A percentile compares a stretch with the other conserved stretches of the same genome.
Evolutionary conservation across 2,113 vertebrate genomes (phyloP).

Genomic region (Cochlearius cochlearius): DNA sequence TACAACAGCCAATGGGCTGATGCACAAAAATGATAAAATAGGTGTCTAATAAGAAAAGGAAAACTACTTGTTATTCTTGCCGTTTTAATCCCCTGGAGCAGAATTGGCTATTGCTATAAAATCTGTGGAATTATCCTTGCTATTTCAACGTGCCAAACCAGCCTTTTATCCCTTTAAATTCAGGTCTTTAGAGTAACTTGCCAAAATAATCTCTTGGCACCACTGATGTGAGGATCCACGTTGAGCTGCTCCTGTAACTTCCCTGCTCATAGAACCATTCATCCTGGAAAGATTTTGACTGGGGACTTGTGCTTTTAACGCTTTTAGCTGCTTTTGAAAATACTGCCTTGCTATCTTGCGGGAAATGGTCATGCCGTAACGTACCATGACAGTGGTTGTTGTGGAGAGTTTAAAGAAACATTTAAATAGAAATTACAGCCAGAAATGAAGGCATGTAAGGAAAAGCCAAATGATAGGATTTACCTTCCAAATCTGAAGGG

Average conservation of each 20-base stretch:
- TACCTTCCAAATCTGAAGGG: neutral
- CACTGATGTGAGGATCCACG: neutral
- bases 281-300: neutral
- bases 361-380: neutral
- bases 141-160: neutral
- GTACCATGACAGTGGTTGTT: neutral
- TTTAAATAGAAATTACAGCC: neutral
- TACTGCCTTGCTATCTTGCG: neutral
- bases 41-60: neutral
- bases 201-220: neutral
- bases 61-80: neutral
- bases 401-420: neutral
- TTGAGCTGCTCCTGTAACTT: neutral
- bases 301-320: neutral
- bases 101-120: constrained; percentile 36
- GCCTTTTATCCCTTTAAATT: neutral
- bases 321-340: neutral
- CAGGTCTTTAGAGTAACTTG: constrained; percentile 11
- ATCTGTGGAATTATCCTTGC: neutral
- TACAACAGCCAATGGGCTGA: constrained; percentile 42
- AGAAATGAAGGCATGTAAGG: neutral
- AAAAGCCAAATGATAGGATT: neutral
- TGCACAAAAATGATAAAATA: neutral
- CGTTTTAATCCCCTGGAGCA: constrained; percentile 7
- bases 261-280: neutral